These are phyloP conservation scores for Tiaroga cobitis DNA, from an alignment of 2,797 vertebrate genomes.

Conservation along the genomic window DNA sequence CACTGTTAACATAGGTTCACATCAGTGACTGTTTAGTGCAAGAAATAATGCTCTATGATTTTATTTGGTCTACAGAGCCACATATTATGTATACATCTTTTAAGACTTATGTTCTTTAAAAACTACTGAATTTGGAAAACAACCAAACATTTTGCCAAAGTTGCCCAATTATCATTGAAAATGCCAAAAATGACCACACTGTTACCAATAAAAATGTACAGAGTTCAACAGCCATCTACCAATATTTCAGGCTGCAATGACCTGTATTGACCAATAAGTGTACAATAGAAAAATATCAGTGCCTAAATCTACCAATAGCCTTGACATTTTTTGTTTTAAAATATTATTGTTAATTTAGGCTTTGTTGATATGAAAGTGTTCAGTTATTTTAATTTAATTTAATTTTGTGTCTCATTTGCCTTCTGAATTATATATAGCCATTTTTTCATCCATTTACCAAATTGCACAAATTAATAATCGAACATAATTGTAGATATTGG, in stretches of 20 bases:
- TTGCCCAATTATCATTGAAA: not conserved
- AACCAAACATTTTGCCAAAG: not conserved
- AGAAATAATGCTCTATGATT: not conserved
- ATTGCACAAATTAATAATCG: no score
- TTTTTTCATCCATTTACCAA: no score
- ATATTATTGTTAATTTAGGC: no score
- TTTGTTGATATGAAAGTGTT: no score
- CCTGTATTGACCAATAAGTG: not conserved
- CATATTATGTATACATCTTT: not conserved
- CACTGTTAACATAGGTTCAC: conserved; percentile 70
- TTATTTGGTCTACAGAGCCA: not conserved
- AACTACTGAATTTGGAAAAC: not conserved
- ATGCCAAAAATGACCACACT: not conserved
- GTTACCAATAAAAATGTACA: not conserved
- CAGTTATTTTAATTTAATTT: no score
- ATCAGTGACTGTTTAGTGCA: not conserved
- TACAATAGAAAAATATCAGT: not conserved
- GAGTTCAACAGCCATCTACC: not conserved
- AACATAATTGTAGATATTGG: not conserved
- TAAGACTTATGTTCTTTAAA: not conserved
- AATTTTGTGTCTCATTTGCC: not conserved
- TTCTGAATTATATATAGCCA: no score
- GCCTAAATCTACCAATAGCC: not conserved
- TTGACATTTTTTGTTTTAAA: not conserved
- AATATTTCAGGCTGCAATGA: not conserved